Base-by-base conservation (phyloP, 2,888 invertebrate genomes). In the Microplitis manilae region DNA sequence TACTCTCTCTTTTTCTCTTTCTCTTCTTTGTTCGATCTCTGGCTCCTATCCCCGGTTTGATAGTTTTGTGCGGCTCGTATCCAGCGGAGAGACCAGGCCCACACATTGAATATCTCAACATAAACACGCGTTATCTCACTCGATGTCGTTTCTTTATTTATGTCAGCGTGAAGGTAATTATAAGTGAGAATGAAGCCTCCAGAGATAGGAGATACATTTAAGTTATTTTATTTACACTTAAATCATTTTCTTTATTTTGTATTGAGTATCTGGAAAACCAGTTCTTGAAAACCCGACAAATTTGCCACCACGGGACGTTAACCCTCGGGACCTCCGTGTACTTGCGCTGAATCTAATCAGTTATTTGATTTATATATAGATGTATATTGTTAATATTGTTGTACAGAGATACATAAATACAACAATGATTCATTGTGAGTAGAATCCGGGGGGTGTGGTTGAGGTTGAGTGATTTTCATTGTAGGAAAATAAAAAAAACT, bases 121-220 rank as follows among this genome's bases (percentile, higher is more conserved):
- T 68, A 7, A 68, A 73, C 71, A 69, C 75, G 74, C 76, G 77
- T 78, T 79, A 77, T 80, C 77, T 68, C 78, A 67, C 76, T 75
- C 39, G 62, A 41, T 40, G 65, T 68, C 68, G 75, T 77, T 75
- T 80, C 79, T 79, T 84, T 85, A 85, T 86, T 87, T 86, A 85
- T 85, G 84, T 79, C 83, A 83, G 81, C 81, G 82, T 80, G 79
- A 68, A 75, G 79, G 83, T 86, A 86, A 87, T 87, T 86, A 86
- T 84, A 82, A 83, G 83, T 81, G 81, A 82, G 82, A 83, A 84
- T 80, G 81, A 84, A 81, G 79, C 71, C 15, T 20, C 50, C 59
- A 60, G 61, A 50, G 69, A 70, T 39, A 68, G 4, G 68, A n/a
- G 59, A 68, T 50, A 38, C 68, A 68, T 74, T 72, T 71, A 60